Evolutionary conservation across 1,140 invertebrate species (phyloP).

Genomic region (Heliconius congener): DNA sequence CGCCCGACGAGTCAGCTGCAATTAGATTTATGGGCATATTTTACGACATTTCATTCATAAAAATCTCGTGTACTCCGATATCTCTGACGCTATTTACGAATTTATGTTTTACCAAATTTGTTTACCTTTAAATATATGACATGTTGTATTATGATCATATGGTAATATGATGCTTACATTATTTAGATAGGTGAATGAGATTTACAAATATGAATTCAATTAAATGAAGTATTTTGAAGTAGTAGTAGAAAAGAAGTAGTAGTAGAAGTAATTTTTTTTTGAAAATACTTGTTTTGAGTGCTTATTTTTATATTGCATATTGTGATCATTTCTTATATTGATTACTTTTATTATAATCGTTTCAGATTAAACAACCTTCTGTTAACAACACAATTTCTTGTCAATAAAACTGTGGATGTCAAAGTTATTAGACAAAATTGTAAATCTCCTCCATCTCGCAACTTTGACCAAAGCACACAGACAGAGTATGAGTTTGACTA

Average conservation of each 20-base stretch:
- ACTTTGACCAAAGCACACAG: conserved; percentile 53
- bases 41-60: conserved; percentile 24
- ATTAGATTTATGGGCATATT: conserved; percentile 27
- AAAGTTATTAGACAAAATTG: conserved; percentile 47
- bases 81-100: background rate
- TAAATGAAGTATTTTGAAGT: too few species aligned
- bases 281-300: background rate
- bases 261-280: too few species aligned
- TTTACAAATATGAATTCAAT: background rate
- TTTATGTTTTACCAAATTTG: background rate
- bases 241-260: too few species aligned
- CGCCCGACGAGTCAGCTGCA: conserved; percentile 19
- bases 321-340: background rate
- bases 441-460: conserved; percentile 19
- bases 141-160: background rate
- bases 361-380: conserved; percentile 53
- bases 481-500: conserved; percentile 43
- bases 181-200: background rate
- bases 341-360: background rate
- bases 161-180: background rate
- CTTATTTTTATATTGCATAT: background rate
- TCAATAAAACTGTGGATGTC: conserved; percentile 42
- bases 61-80: background rate
- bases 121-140: background rate
- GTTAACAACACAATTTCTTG: conserved; percentile 21